A percentile compares a stretch with the other conserved stretches of the same genome.
Conservation (phyloP, 2,888 invertebrate genomes). For the Trachelus troglodyta region DNA sequence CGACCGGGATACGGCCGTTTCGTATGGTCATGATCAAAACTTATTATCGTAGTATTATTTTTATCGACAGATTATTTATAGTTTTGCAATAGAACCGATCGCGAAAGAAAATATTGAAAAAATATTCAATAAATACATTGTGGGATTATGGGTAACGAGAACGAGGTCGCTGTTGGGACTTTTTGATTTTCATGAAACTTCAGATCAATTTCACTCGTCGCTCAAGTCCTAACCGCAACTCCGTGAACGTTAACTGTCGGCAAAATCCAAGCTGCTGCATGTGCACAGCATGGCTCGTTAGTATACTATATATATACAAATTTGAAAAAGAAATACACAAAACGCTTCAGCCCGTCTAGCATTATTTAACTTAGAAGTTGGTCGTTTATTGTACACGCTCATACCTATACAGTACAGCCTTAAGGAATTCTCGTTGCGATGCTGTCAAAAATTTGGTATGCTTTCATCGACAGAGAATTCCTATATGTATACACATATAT, state of each 20-base stretch:
- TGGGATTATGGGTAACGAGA: neutral
- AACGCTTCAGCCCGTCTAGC: neutral
- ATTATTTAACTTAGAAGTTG: neutral
- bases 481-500: neutral
- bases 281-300: conserved; percentile 58
- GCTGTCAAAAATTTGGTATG: neutral
- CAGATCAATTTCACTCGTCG: neutral
- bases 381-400: neutral
- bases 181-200: neutral
- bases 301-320: conserved; percentile 2
- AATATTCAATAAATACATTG: neutral
- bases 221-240: neutral
- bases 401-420: neutral
- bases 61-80: neutral
- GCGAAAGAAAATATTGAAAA: neutral
- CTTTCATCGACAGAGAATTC: neutral
- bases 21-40: neutral
- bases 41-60: neutral
- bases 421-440: neutral
- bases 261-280: conserved; percentile 46
- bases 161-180: neutral
- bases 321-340: conserved; percentile 6
- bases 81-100: neutral
- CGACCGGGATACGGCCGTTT: neutral
- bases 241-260: neutral